Percentiles rank a stretch among this genome's conserved stretches.
Evolutionary conservation across 2,797 vertebrate species (phyloP).

Genomic region (Eremophila alpestris): DNA sequence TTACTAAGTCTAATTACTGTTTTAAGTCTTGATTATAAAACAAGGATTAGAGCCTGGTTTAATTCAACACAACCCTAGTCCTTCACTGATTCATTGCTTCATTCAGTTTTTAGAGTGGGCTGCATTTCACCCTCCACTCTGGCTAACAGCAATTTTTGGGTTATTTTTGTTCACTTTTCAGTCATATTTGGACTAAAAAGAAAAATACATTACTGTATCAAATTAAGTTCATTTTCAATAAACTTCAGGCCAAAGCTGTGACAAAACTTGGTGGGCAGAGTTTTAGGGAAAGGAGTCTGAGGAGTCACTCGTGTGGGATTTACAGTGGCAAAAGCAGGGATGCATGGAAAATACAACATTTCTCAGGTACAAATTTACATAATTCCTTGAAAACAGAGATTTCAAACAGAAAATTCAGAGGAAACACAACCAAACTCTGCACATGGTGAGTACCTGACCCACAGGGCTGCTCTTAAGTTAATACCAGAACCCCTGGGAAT

Average conservation of each 20-base stretch:
- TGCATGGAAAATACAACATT: background rate
- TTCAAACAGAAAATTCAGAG: background rate
- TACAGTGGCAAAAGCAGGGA: background rate
- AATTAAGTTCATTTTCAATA: background rate
- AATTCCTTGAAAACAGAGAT: background rate
- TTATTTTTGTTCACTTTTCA: background rate
- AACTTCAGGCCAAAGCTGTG: background rate
- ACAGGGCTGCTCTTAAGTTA: background rate
- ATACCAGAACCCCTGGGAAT: rapidly evolving
- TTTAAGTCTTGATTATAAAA: background rate
- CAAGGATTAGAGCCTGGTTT: background rate
- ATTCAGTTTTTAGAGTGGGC: background rate
- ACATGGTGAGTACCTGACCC: rapidly evolving
- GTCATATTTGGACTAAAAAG: background rate
- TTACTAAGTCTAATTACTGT: background rate
- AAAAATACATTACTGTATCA: background rate
- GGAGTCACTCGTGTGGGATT: background rate
- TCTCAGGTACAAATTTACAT: background rate
- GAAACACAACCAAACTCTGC: rapidly evolving
- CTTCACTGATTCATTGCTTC: background rate
- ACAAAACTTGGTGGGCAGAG: background rate
- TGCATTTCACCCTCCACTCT: background rate
- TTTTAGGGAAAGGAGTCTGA: background rate
- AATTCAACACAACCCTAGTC: background rate
- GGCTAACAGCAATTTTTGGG: background rate